A percentile compares a stretch with the other conserved stretches of the same genome.
phyloP scores from a whole-genome alignment of 2,888 invertebrate species.

The Parapristionchus giblindavisi region DNA sequence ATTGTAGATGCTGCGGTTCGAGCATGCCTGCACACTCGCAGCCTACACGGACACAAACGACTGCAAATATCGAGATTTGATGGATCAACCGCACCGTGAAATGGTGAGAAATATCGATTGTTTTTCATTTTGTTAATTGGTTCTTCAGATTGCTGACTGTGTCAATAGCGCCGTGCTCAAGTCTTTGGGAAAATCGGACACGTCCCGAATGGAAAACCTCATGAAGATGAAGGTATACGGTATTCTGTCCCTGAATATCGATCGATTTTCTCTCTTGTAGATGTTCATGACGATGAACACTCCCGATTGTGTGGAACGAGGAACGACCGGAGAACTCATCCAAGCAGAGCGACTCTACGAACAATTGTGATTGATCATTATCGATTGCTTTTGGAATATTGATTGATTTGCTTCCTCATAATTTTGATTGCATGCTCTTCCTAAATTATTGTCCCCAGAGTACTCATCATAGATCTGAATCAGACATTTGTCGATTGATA shows the following conservation, averaged over 20 bases:
- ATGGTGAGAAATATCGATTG: not conserved
- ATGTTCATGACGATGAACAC: conserved; percentile 25
- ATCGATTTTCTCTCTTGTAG: not conserved
- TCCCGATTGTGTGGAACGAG: conserved; percentile 9
- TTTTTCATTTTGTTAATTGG: not conserved
- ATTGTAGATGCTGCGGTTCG: conserved; percentile 10
- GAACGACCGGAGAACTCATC: conserved; percentile 17
- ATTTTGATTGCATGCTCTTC: not conserved
- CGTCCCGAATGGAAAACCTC: conserved; percentile 21
- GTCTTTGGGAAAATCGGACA: conserved; percentile 6
- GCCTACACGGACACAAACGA: conserved; percentile 14
- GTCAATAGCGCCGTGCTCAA: conserved; percentile 19
- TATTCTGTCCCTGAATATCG: not conserved
- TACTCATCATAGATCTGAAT: no score
- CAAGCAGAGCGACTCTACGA: conserved; percentile 1
- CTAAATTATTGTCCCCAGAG: no score
- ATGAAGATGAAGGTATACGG: conserved; percentile 32
- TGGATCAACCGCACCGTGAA: conserved; percentile 22
- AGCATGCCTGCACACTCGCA: conserved; percentile 26
- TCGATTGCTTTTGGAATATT: not conserved
- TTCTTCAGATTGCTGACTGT: conserved; percentile 17
- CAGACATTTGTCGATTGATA: no score
- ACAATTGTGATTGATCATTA: no score
- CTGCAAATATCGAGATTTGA: conserved; percentile 13
- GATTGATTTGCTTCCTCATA: not conserved